Base-by-base conservation (phyloP, 2,888 invertebrate species). In the Heliconius ismenius region DNA sequence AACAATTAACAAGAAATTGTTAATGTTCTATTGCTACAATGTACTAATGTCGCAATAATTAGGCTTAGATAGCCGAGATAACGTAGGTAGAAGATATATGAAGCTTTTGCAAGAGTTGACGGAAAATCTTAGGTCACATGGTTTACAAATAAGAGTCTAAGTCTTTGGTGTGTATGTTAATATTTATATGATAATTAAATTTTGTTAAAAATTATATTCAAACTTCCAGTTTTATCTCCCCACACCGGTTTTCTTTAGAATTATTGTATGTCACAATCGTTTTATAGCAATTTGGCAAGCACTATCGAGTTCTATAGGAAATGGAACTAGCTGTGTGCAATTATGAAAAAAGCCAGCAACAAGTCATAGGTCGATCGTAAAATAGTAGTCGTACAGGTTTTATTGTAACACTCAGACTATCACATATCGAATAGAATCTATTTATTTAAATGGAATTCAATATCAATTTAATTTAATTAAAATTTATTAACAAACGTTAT, bases 101-200 rank as follows among this genome's bases (percentile, higher is more conserved):
- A 69, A 73, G 73, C 77, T 62, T 24, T 79, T 78, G 76, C 74
- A 74, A 65, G 75, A 63, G 77, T 54, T 77, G 74, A 65, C 76
- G 81, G 82, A 82, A 81, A 80, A 79, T 81, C 75, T 81, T 75
- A 79, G 79, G 79, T 81, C 81, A 77, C 68, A 77, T 69, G 74
- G 79, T 79, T 78, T 74, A 73, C 73, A 60, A 81, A 82, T 82
- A 81, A 78, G 28, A 28, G 28, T 28, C 15, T 43, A 43, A 43
- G 1, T 43, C 43, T 43, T 43, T 43, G 43, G 43, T 43, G 21
- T 26, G 4, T 36, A 64, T 32, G 21, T 64, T 21, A 21, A 64
- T 64, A 39, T 39, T n/a, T 65, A 36, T 75, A 70, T 70, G 70
- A 1, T 15, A 70, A 70, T 64, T n/a, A 39, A 64, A 68, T 26